Base-by-base conservation (phyloP, 1,140 invertebrate genomes). In the Maniola jurtina region DNA sequence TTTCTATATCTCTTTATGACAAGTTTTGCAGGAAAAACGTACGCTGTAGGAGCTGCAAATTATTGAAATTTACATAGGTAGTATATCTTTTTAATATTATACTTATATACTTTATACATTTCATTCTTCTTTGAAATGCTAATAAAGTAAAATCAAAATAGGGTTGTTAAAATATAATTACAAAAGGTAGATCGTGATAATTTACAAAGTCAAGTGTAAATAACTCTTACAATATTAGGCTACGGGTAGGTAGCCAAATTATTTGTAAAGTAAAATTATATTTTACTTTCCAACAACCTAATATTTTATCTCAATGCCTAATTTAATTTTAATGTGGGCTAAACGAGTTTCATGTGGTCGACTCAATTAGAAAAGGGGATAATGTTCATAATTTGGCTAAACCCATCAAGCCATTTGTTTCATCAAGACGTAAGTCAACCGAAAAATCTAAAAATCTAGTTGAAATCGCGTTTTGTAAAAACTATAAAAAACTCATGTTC, bases 201-300 rank as follows among this genome's bases (percentile, higher is more conserved):
- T 45, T 13, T 6, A 10, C 42, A n/a, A 15, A 56, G 16, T 36
- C 3, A 38, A 36, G 36, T 36, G 54, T 36, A 56, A 56, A 36
- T 56, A n/a, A 36, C 14, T 38, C 36, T 8, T 33, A 36, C 36
- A 45, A 13, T 13, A 45, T 25, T 25, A 25, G 25, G 42, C 10
- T 11, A 45, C 42, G 42, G 10, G 10, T 45, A 45, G 10, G 10
- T 45, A 45, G 1, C 42, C 42, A 45, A 52, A 52, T 52, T 25
- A 14, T 52, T 52, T 52, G 15, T 52, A 52, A 52, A n/a, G n/a
- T n/a, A n/a, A n/a, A n/a, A n/a, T n/a, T n/a, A 52, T 52, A 5
- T 52, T 52, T 25, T 52, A 45, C 42, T 16, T 52, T 14, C 14
- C 14, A 6, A 52, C 14, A 52, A 16, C 14, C 7, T 11, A 52